These are phyloP conservation scores for Gila orcuttii DNA, from an alignment of 2,113 vertebrate species.

Conservation along the genomic window DNA sequence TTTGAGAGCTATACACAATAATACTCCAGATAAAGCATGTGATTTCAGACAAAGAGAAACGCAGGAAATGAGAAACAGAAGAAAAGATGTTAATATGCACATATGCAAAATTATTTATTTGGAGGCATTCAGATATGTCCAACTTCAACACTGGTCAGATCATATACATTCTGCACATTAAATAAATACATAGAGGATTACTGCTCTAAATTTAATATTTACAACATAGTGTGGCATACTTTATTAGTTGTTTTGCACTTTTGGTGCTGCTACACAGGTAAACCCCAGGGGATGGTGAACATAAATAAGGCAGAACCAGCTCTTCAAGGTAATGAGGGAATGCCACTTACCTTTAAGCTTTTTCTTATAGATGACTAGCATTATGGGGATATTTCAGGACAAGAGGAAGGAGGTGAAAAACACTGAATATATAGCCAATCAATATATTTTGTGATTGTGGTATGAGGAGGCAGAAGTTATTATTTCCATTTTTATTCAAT, in stretches of 20 bases:
- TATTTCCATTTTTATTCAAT: neutral
- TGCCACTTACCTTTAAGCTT: conserved; percentile 72
- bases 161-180: neutral
- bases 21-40: conserved; percentile 66
- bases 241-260: conserved; percentile 56
- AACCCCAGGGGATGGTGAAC: conserved; percentile 17
- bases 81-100: conserved; percentile 15
- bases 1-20: conserved; percentile 69
- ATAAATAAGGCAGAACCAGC: conserved; percentile 57
- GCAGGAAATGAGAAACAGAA: conserved; percentile 25
- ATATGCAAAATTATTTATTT: conserved; percentile 43
- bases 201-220: neutral
- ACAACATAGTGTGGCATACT: neutral
- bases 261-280: conserved; percentile 51
- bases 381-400: conserved; percentile 46
- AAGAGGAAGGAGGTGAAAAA: neutral
- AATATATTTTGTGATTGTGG: conserved; percentile 32
- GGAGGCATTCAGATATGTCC: conserved; percentile 68
- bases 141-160: conserved; percentile 39
- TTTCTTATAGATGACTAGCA: conserved; percentile 62
- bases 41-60: conserved; percentile 60
- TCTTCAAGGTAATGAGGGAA: conserved; percentile 57
- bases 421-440: conserved; percentile 38
- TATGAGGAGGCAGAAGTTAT: conserved; percentile 10
- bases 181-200: neutral